Evolutionary conservation across 1,140 invertebrate species (phyloP).

Genomic region (Calliphora vicina): DNA sequence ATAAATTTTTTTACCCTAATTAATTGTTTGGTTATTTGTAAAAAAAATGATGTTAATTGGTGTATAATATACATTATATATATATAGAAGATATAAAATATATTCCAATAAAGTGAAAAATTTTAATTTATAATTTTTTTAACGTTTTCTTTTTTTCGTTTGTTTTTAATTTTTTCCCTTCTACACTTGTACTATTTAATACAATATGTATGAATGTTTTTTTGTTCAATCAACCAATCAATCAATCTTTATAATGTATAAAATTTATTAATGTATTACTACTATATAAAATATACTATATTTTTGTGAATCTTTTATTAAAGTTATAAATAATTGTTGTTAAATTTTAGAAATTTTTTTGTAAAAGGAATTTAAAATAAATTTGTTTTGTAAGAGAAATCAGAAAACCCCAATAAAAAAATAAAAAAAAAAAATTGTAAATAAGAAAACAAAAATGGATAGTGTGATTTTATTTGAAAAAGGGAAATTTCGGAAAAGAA

Average conservation of each 20-base stretch:
- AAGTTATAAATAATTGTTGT: constrained; percentile 28
- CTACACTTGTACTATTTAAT: not conserved
- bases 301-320: constrained; percentile 18
- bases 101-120: constrained; percentile 7
- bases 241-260: not conserved
- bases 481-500: no score
- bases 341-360: constrained; percentile 6
- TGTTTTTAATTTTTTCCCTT: not conserved
- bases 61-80: constrained; percentile 3
- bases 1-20: not conserved
- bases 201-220: not conserved
- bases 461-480: not conserved
- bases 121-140: not conserved
- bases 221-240: not conserved
- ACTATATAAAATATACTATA: not conserved
- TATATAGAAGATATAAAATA: not conserved
- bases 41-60: not conserved
- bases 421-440: not conserved
- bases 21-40: not conserved
- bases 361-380: constrained; percentile 29
- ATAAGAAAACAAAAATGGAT: not conserved
- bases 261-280: not conserved
- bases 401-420: constrained; percentile 14
- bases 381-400: constrained; percentile 25
- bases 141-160: not conserved